phyloP scores from a whole-genome alignment of 2,797 vertebrate genomes.

The Gouania willdenowi region DNA sequence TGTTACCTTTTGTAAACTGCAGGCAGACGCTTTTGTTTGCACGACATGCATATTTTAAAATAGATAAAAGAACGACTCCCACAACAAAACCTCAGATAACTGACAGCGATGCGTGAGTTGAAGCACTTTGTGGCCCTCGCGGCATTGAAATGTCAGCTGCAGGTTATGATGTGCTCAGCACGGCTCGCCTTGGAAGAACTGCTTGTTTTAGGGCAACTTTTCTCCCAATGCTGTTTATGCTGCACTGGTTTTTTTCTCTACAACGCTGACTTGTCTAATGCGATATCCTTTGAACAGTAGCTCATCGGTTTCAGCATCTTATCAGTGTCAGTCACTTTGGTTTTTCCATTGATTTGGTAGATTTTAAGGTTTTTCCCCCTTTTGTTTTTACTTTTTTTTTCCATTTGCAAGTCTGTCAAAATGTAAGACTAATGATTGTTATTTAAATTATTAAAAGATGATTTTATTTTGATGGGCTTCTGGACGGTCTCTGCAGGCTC shows the following conservation, averaged over 20 bases:
- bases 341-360: too few species aligned
- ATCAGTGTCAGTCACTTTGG: not conserved
- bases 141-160: conserved; percentile 33
- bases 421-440: too few species aligned
- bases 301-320: not conserved
- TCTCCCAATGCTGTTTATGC: conserved; percentile 3
- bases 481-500: conserved; percentile 69
- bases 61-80: conserved; percentile 52
- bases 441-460: too few species aligned
- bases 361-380: too few species aligned
- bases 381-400: not conserved
- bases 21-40: conserved; percentile 29
- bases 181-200: conserved; percentile 14
- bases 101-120: conserved; percentile 16
- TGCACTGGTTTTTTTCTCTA: not conserved
- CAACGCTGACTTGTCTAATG: not conserved
- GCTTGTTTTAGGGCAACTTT: conserved; percentile 13
- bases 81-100: conserved; percentile 38
- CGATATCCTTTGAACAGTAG: not conserved
- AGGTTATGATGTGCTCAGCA: conserved; percentile 18
- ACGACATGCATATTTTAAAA: conserved; percentile 61
- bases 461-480: too few species aligned
- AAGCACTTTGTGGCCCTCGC: conserved; percentile 21
- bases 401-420: not conserved
- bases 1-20: conserved; percentile 48